phyloP scores from a whole-genome alignment of 2,113 vertebrate genomes.

The Peucedramus taeniatus region DNA sequence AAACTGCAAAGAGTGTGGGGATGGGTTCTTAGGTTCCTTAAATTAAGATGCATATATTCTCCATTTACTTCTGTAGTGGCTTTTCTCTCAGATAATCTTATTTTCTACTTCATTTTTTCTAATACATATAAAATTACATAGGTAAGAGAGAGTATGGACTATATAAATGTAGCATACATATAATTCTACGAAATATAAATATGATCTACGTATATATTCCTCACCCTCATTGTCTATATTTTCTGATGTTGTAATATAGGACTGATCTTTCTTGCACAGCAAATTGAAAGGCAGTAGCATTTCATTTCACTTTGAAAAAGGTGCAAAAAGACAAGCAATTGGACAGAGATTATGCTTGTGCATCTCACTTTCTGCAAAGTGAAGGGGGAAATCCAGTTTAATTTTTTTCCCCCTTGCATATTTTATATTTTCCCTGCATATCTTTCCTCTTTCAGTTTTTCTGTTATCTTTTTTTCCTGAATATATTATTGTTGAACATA shows the following conservation, averaged over 20 bases:
- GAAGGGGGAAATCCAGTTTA: not conserved
- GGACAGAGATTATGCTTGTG: not conserved
- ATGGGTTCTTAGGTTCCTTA: conserved; percentile 31
- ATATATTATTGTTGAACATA: not conserved
- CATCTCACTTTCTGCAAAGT: not conserved
- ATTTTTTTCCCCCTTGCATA: not conserved
- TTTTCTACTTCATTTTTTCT: not conserved
- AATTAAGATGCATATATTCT: conserved; percentile 21
- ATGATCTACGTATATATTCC: not conserved
- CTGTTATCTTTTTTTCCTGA: not conserved
- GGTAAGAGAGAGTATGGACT: not conserved
- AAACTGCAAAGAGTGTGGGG: conserved; percentile 35
- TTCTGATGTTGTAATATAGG: not conserved
- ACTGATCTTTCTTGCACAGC: not conserved
- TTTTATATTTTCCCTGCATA: fast-evolving
- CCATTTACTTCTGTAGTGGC: not conserved
- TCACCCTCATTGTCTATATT: not conserved
- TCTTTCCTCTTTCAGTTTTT: not conserved
- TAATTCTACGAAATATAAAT: not conserved
- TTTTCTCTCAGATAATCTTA: not conserved
- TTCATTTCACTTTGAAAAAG: not conserved
- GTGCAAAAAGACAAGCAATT: not conserved
- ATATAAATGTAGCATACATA: not conserved
- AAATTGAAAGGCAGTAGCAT: not conserved
- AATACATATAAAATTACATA: not conserved